Evolutionary conservation across 1,140 invertebrate species (phyloP).

Genomic region (Drosophila pruinosa): DNA sequence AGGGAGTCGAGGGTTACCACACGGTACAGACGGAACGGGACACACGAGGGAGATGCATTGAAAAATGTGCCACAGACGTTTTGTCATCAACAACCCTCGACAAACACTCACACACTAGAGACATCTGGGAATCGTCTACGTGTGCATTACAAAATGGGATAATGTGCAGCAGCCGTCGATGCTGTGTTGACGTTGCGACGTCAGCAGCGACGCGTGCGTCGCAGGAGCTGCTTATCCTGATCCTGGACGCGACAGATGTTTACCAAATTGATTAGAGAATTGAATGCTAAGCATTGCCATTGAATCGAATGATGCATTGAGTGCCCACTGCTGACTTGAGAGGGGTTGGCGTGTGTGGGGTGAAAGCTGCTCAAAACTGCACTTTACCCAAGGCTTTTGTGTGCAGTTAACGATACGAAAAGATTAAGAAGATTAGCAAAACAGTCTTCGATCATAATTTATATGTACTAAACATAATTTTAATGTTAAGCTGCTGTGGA

Average conservation of each 20-base stretch:
- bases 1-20: neutral
- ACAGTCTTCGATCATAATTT: conserved; percentile 15
- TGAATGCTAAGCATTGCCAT: conserved; percentile 36
- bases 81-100: conserved; percentile 66
- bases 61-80: conserved; percentile 69
- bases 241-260: conserved; percentile 69
- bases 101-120: neutral
- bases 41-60: conserved; percentile 30
- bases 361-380: conserved; percentile 18
- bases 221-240: conserved; percentile 36
- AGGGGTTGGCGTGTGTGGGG: neutral
- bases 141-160: conserved; percentile 74
- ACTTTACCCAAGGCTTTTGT: conserved; percentile 27
- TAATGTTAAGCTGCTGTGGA: neutral
- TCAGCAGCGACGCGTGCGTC: conserved; percentile 62
- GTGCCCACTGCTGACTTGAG: conserved; percentile 29
- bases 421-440: conserved; percentile 64
- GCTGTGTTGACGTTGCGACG: conserved; percentile 1
- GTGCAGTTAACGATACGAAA: conserved; percentile 53
- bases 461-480: conserved; percentile 33
- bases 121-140: conserved; percentile 71
- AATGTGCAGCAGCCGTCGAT: conserved; percentile 56
- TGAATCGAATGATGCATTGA: conserved; percentile 61
- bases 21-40: too few relatives aligned
- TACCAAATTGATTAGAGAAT: conserved; percentile 77